phyloP scores from a whole-genome alignment of 2,888 invertebrate genomes.

The Pristionchus japonicus region DNA sequence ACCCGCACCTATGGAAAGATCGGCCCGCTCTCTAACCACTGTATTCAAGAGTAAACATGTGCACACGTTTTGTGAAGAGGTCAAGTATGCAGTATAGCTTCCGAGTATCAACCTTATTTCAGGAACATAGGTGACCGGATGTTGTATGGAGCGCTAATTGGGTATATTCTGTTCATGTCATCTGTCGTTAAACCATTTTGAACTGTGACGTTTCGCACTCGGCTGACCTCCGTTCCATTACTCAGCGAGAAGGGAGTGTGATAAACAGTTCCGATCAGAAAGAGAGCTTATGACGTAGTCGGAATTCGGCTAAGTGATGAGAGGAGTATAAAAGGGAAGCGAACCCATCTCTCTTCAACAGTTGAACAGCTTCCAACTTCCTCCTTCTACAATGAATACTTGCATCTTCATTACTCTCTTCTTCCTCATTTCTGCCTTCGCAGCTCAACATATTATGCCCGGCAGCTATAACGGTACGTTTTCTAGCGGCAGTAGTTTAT shows the following conservation, averaged over 20 bases:
- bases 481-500: no score
- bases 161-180: no score
- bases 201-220: neutral
- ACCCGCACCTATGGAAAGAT: no score
- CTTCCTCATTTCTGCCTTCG: slow-evolving; percentile 9
- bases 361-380: neutral
- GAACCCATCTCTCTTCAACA: neutral
- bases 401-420: neutral
- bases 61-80: no score
- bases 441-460: neutral
- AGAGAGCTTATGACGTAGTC: slow-evolving; percentile 20
- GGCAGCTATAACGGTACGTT: slow-evolving; percentile 9
- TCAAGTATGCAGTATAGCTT: no score
- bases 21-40: no score
- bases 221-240: neutral
- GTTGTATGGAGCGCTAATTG: no score
- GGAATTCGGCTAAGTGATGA: neutral
- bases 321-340: neutral
- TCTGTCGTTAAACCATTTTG: neutral
- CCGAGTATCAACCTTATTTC: no score
- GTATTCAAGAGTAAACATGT: no score
- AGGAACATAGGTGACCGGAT: no score
- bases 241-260: neutral
- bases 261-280: neutral
- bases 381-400: neutral